These are phyloP conservation scores for Cichlasoma orientale DNA, from an alignment of 2,797 vertebrate genomes.

Conservation along the genomic window DNA sequence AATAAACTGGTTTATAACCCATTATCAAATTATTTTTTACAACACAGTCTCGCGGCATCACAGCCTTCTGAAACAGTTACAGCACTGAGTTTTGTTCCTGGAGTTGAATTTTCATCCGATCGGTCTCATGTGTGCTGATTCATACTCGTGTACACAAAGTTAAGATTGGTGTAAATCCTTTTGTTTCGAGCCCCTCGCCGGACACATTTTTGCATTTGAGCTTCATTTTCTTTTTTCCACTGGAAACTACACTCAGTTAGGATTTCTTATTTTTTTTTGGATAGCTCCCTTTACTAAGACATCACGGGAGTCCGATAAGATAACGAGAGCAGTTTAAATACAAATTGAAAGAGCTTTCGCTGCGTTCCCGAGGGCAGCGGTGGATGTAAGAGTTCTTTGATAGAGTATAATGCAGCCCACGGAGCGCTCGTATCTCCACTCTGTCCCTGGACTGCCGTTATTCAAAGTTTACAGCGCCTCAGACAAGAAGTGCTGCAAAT, in stretches of 20 bases:
- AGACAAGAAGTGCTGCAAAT: background rate
- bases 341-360: background rate
- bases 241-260: background rate
- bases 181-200: too few species aligned
- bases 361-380: conserved; percentile 1
- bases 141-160: background rate
- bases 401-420: background rate
- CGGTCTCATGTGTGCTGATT: background rate
- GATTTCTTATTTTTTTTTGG: background rate
- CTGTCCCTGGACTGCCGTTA: background rate
- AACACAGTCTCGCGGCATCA: too few species aligned
- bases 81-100: background rate
- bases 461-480: too few species aligned
- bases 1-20: background rate
- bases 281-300: background rate
- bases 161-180: too few species aligned
- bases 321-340: background rate
- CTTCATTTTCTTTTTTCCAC: background rate
- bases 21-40: too few species aligned
- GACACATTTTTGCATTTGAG: background rate
- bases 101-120: background rate
- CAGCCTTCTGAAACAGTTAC: background rate
- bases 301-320: background rate
- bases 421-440: background rate
- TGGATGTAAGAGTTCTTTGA: background rate